phyloP scores from a whole-genome alignment of 2,888 invertebrate species.

The Pseudococcus viburni region DNA sequence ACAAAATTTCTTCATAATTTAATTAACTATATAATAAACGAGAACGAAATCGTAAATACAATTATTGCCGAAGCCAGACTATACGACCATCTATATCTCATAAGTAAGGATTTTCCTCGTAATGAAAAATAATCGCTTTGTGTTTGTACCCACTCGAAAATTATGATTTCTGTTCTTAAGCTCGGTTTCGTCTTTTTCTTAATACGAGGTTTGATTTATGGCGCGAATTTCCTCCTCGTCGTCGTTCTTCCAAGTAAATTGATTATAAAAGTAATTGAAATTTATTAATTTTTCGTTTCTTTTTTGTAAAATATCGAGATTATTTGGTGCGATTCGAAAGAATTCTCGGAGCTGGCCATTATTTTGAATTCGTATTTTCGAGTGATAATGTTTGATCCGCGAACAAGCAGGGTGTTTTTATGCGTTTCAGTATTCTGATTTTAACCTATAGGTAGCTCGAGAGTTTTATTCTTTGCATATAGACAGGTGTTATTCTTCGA shows the following conservation, averaged over 20 bases:
- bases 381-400: too few relatives aligned
- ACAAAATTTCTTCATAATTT: conserved; percentile 61
- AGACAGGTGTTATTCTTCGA: neutral
- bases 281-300: neutral
- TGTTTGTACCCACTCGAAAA: conserved; percentile 21
- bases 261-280: conserved; percentile 10
- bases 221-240: neutral
- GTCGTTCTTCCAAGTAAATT: neutral
- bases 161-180: conserved; percentile 42
- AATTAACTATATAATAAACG: conserved; percentile 53
- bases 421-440: neutral
- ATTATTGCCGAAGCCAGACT: conserved; percentile 27
- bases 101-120: neutral
- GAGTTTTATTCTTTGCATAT: neutral
- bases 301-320: neutral
- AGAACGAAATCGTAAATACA: conserved; percentile 45
- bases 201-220: conserved; percentile 9
- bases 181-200: neutral
- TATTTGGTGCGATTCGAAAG: neutral
- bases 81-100: neutral
- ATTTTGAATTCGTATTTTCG: too few relatives aligned
- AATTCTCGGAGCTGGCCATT: too few relatives aligned
- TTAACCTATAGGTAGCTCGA: neutral
- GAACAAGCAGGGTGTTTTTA: neutral
- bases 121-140: conserved; percentile 59